phyloP scores from a whole-genome alignment of 2,113 vertebrate species.

The Vicugna pacos region DNA sequence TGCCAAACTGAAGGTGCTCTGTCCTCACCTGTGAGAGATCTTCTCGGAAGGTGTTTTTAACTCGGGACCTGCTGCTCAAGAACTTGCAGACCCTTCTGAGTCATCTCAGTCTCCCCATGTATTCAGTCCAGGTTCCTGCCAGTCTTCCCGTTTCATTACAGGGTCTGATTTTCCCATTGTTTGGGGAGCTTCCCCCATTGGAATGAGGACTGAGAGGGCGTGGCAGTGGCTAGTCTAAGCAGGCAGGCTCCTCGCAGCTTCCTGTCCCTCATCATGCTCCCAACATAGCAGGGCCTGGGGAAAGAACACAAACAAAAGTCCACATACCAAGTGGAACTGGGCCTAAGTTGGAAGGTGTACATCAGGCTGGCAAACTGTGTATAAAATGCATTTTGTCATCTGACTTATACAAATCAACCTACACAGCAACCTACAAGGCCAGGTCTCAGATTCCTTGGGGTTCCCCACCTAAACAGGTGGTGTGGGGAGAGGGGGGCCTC shows the following conservation, averaged over 20 bases:
- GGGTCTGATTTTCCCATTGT: not conserved
- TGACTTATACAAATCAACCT: not conserved
- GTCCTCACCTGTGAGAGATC: not conserved
- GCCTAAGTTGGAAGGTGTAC: not conserved
- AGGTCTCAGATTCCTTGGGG: not conserved
- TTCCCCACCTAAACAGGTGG: not conserved
- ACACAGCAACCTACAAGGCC: not conserved
- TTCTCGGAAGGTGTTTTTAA: slow-evolving; percentile 44
- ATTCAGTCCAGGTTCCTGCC: not conserved
- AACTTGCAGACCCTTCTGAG: not conserved
- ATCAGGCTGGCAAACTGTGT: not conserved
- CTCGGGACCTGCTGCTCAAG: not conserved
- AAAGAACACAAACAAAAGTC: not conserved
- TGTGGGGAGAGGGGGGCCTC: not conserved
- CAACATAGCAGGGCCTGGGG: not conserved
- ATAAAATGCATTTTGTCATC: not conserved
- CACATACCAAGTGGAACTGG: not conserved
- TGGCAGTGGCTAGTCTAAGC: not conserved
- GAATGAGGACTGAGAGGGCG: not conserved
- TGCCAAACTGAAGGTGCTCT: not conserved
- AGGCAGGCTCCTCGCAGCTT: not conserved
- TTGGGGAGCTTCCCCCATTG: not conserved
- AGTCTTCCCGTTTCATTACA: too few relatives aligned
- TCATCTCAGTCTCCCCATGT: not conserved
- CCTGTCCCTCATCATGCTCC: not conserved